These are phyloP conservation scores for Rousettus madagascariensis DNA, from an alignment of 2,797 vertebrate genomes.

Conservation along the genomic window DNA sequence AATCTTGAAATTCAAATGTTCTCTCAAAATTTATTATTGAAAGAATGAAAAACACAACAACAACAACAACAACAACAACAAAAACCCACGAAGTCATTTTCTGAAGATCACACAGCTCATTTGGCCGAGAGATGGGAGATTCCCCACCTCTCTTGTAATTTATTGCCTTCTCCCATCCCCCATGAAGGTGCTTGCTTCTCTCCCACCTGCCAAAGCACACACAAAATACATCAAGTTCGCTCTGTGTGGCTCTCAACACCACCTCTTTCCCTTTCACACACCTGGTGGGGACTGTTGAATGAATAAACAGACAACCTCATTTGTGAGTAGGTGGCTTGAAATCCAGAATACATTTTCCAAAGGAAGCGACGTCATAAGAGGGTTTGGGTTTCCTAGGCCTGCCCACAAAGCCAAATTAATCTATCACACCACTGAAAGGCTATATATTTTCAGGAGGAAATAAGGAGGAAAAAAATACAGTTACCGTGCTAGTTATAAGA, in stretches of 20 bases:
- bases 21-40: not conserved
- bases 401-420: conserved; percentile 31
- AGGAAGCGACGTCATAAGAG: conserved; percentile 65
- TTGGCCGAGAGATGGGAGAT: not conserved
- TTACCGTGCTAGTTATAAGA: conserved; percentile 36
- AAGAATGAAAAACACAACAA: not conserved
- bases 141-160: not conserved
- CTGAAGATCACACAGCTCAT: not conserved
- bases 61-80: too few species aligned
- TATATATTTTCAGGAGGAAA: conserved; percentile 47
- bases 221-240: not conserved
- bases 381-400: conserved; percentile 55
- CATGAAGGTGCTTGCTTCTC: not conserved
- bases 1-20: conserved; percentile 18
- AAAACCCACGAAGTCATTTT: not conserved
- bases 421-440: not conserved
- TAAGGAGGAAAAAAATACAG: not conserved
- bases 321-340: conserved; percentile 67
- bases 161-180: not conserved
- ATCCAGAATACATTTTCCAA: conserved; percentile 68
- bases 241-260: not conserved
- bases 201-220: conserved; percentile 17
- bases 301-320: conserved; percentile 66
- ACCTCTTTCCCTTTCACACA: not conserved
- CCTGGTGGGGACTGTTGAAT: conserved; percentile 58